Evolutionary conservation across 92 coral and sea anemone genomes (phyloP), one percentile per base, ranked within the genome.

Genomic region (Palythoa grandiflora): DNA sequence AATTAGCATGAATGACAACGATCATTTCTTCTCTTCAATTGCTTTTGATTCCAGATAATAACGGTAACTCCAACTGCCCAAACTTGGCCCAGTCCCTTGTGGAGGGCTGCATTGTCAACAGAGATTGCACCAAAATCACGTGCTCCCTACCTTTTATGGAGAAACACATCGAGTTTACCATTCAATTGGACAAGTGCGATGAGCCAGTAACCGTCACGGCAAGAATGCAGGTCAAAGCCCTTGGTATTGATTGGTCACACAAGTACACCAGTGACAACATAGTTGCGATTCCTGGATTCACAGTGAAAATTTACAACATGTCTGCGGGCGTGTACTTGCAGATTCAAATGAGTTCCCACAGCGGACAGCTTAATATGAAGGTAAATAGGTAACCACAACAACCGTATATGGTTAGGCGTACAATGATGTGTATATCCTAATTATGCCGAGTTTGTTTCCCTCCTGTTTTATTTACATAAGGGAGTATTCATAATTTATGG

Each of bases 141-240:
- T 91, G 96, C 63, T 59, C 84, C 8, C 57, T 74, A 73, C 83
- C 88, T 52, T 90, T 93, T 38, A 88, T 44, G n/a, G 12, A 90
- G 0, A 80, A 71, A n/a, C 89, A 76, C 50, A 83, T 91, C 75
- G 89, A 88, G 16, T 21, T 93, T 2, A 91, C 76, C 28, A 63
- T 89, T 13, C 68, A 87, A 39, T 78, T 93, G 36, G 81, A 91
- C 53, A 88, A 90, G 73, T 93, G 96, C 54, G 86, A 74, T 75
- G 91, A 89, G 51, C 94, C 94, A 36, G 93, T 93, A 48, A 74
- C 94, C 13, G 90, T 89, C 76, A 89, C 89, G 16, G 86, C 96
- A 12, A 72, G 89, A 2, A 87, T 93, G 87, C 87, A 87, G 81
- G 96, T 93, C 73, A 87, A 88, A 20, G 90, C 84, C 38, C 88